Base-by-base conservation (phyloP, 2,113 vertebrate species). In the Polypterus senegalus region DNA sequence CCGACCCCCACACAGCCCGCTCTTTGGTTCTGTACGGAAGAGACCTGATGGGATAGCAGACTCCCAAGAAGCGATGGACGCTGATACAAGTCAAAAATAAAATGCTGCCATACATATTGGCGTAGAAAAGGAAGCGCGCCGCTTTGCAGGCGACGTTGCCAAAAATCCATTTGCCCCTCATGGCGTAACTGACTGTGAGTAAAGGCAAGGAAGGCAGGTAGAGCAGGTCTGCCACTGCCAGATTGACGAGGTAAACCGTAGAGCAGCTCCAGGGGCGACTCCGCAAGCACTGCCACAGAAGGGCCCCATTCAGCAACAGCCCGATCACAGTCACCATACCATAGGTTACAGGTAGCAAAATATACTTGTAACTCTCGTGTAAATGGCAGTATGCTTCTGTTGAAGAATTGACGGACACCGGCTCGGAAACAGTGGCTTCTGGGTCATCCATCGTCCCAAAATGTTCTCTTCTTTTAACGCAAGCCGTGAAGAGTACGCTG, bases 11-110 rank as follows among this genome's bases (percentile, higher is more conserved):
- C 2, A 73, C 8, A 1, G 77, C 75, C 0, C 69, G 57, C 48
- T 46, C 59, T 46, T 4, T 67, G 9, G 70, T 77, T 9, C 68
- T 51, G 57, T 67, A 76, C 44, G 68, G 66, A 61, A 75, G 67
- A 0, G 71, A 73, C 1, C 9, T 4, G 5, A 81, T 66, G 0
- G 77, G 81, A 54, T 75, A 77, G 67, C 84, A 80, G 57, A 83
- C 66, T 0, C 75, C 71, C 1, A 82, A 57, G 65, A 80, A 83
- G 5, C 68, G 72, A 63, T 83, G 75, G n/a, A 76, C 6, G 0
- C 81, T 79, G 70, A 78, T 76, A 70, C 76, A 77, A 46, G 73
- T 71, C 3, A 87, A 71, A 6, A 86, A 75, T 67, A 80, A 66
- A 63, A 77, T 65, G 70, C 78, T 77, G 44, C 80, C 47, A 3